Evolutionary conservation across 35 echinoderm and acorn worm species (phyloP).

Genomic region (Ptychodera flava): DNA sequence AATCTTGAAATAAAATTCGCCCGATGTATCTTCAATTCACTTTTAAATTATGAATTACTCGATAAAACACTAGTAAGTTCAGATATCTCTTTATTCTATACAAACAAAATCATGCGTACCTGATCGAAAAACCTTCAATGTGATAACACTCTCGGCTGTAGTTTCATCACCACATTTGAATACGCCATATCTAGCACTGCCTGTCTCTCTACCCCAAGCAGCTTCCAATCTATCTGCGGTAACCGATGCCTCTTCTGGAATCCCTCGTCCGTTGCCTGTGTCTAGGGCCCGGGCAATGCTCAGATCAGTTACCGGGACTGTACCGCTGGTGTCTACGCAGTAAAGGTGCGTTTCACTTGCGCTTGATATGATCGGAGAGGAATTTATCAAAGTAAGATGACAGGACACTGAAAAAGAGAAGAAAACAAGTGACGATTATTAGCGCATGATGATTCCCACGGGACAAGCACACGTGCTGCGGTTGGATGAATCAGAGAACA

Average conservation of each 20-base stretch:
- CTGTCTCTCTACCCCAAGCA: background rate
- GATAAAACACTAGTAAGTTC: no score
- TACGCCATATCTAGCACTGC: background rate
- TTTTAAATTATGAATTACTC: no score
- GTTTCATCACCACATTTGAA: background rate
- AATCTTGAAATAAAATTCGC: no score
- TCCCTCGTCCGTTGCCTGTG: background rate
- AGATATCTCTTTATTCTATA: no score
- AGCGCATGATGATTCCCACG: no score
- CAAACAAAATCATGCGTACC: no score
- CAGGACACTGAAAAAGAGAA: background rate
- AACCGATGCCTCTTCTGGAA: background rate
- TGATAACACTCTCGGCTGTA: background rate
- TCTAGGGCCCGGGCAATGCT: background rate
- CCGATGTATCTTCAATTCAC: no score
- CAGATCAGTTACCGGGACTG: background rate
- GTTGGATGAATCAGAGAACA: no score
- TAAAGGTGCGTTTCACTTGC: background rate
- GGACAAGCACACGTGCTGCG: no score
- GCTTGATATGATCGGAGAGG: background rate
- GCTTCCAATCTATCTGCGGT: background rate
- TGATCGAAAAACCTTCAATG: background rate
- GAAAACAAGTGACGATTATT: no score
- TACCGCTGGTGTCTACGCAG: background rate
- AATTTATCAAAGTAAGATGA: background rate